A percentile compares a stretch with the other conserved stretches of the same genome.
These are phyloP conservation scores for Micoletzkya japonica DNA, from an alignment of 2,888 invertebrate genomes.

Conservation along the genomic window DNA sequence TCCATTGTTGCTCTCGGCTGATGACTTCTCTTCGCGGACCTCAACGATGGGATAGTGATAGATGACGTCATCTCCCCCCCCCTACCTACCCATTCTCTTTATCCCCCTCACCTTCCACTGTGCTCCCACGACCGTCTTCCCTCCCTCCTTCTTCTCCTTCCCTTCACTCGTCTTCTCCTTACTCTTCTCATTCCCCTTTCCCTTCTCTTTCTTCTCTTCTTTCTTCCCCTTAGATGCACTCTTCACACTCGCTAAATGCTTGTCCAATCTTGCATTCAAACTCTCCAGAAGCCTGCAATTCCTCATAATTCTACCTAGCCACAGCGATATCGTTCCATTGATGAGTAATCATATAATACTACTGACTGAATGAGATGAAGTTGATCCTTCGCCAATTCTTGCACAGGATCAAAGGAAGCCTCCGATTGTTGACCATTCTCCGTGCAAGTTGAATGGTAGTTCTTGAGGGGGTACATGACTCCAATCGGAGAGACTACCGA, in stretches of 20 bases:
- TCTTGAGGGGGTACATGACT: constrained; percentile 10
- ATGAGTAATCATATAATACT: neutral
- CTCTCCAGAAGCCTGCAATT: neutral
- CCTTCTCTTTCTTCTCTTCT: neutral
- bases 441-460: too few species aligned
- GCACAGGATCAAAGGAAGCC: constrained; percentile 14
- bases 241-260: constrained; percentile 5
- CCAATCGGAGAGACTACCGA: constrained; percentile 6
- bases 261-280: constrained; percentile 15
- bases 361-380: constrained; percentile 17
- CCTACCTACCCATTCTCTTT: too few species aligned
- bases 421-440: too few species aligned
- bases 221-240: neutral
- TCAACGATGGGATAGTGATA: neutral
- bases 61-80: neutral
- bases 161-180: neutral
- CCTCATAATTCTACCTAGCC: neutral
- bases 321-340: neutral
- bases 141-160: neutral
- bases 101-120: constrained; percentile 28
- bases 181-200: neutral
- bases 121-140: neutral
- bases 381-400: constrained; percentile 18
- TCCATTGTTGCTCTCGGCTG: constrained; percentile 14
- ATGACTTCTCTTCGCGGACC: constrained; percentile 14